A percentile compares a stretch with the other conserved stretches of the same genome.
phyloP scores from a whole-genome alignment of 1,140 invertebrate species.

The Drosophila santomea region DNA sequence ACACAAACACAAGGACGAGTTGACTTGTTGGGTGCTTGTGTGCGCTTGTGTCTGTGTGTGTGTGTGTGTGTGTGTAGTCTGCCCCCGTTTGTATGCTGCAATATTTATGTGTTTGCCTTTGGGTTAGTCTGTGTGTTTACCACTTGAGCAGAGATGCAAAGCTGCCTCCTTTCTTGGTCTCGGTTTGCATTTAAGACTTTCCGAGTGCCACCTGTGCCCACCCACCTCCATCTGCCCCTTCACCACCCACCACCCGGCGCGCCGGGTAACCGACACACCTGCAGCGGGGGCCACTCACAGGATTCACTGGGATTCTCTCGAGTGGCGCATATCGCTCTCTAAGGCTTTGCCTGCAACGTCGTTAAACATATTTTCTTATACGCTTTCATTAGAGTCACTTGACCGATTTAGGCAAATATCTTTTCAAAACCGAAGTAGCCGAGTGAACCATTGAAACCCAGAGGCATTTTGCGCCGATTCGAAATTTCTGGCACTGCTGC shows the following conservation, averaged over 20 bases:
- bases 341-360: slow-evolving; percentile 56
- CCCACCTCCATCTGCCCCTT: background rate
- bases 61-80: slow-evolving; percentile 37
- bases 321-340: slow-evolving; percentile 63
- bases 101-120: slow-evolving; percentile 60
- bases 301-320: slow-evolving; percentile 28
- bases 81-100: slow-evolving; percentile 78
- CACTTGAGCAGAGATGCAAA: slow-evolving; percentile 64
- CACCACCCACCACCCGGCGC: slow-evolving; percentile 1
- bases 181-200: slow-evolving; percentile 60
- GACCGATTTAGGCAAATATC: slow-evolving; percentile 60
- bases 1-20: slow-evolving; percentile 41
- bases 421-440: slow-evolving; percentile 9
- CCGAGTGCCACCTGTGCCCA: slow-evolving; percentile 47
- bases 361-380: slow-evolving; percentile 57
- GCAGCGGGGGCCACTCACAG: slow-evolving; percentile 49
- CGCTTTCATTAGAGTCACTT: slow-evolving; percentile 53
- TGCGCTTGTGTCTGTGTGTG: slow-evolving; percentile 25
- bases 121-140: slow-evolving; percentile 53
- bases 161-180: slow-evolving; percentile 49
- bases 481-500: background rate
- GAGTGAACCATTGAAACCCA: background rate
- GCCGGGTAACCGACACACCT: slow-evolving; percentile 18
- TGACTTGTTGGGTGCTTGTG: slow-evolving; percentile 68
- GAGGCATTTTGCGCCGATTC: background rate